Evolutionary conservation across 2,797 vertebrate species (phyloP).

Genomic region (Rhinogobio ventralis): DNA sequence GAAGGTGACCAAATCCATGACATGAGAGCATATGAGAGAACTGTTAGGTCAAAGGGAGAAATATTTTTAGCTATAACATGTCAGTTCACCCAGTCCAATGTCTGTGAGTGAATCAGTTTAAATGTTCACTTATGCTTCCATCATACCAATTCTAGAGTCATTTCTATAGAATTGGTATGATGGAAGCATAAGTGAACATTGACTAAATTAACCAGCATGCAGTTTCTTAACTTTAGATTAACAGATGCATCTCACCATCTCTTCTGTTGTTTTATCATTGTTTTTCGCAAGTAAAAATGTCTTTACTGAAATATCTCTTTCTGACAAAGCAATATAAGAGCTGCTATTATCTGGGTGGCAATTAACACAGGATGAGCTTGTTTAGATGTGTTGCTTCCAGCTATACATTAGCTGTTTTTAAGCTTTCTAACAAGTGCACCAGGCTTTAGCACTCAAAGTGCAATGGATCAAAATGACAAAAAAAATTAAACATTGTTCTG

Average conservation of each 20-base stretch:
- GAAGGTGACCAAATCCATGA: constrained; percentile 2
- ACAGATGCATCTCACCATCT: background rate
- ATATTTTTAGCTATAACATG: constrained; percentile 25
- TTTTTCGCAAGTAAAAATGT: constrained; percentile 1
- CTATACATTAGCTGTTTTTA: background rate
- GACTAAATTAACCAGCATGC: background rate
- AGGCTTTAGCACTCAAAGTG: background rate
- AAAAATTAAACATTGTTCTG: background rate
- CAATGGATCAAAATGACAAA: background rate
- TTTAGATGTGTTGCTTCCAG: constrained; percentile 16
- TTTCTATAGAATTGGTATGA: background rate
- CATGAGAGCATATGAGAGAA: background rate
- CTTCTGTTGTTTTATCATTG: background rate
- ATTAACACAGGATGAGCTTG: constrained; percentile 32
- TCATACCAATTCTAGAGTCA: background rate
- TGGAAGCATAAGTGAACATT: background rate
- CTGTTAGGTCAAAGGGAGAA: background rate
- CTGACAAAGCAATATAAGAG: background rate
- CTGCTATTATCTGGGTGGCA: constrained; percentile 7
- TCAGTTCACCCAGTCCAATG: background rate
- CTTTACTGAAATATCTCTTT: background rate
- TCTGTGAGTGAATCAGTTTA: background rate
- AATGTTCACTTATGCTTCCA: background rate
- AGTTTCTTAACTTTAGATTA: background rate
- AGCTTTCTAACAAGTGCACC: background rate